Evolutionary conservation across 2,888 invertebrate species (phyloP), one percentile per base, ranked within the genome.

Genomic region (Eudasyphora cyanicolor): DNA sequence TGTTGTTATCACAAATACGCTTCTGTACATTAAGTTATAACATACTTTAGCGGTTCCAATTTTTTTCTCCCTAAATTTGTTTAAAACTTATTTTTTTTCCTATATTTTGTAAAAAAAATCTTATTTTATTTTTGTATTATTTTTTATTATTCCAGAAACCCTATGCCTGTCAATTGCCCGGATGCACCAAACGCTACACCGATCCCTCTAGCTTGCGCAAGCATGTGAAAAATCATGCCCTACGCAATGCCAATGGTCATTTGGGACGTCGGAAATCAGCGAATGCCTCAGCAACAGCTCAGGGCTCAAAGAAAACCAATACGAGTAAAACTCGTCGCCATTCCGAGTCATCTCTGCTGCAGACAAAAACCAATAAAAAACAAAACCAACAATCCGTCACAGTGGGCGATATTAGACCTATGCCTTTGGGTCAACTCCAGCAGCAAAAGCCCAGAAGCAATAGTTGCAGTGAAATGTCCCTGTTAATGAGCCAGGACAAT

Each of bases 171-270:
- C 97, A 97, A 88, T 95, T 97, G 19, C 92, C 93, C 0, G 98
- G 97, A 0, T 98, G 98, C 89, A 95, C 94, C 6, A 98, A 98
- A 91, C 95, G 97, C 45, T 98, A 98, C 93, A 98, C 98, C 0
- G 98, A 98, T 91, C 98, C 98, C 0, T 98, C 98, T 74, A 98
- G 98, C 70, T 93, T 98, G 0, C 94, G 98, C 42, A 98, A 98
- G 89, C 98, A 98, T 92, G 97, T 98, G 24, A 98, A 98, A 90
- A 97, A 96, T 86, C 97, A 97, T 88, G 90, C 92, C 24, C 84
- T 90, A 71, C 90, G 91, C 81, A 89, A 89, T 85, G 88, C 88
- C 54, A 89, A 89, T 79, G 88, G 88, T 35, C 88, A 89, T 73
- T 86, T 91, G 76, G 88, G 89, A 57, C 90, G 91, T 2, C 88